A percentile compares a stretch with the other conserved stretches of the same genome.
These are phyloP conservation scores for Girardia tigrina DNA, from an alignment of 2,888 invertebrate genomes.

Conservation along the genomic window DNA sequence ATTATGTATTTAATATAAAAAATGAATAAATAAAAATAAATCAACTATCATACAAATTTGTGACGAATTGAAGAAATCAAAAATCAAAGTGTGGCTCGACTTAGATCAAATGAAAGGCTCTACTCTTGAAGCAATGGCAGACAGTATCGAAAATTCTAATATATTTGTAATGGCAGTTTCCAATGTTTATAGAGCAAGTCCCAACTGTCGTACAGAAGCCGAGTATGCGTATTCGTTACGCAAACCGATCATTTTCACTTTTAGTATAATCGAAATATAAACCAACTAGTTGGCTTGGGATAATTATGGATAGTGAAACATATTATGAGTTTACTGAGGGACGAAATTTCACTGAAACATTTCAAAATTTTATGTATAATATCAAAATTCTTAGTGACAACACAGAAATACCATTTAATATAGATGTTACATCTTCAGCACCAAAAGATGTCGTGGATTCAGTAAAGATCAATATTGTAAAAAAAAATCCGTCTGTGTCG, in stretches of 20 bases:
- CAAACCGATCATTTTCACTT: conserved; percentile 45
- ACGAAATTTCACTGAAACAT: background rate
- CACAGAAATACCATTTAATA: background rate
- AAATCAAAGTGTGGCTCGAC: conserved; percentile 35
- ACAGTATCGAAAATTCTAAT: conserved; percentile 5
- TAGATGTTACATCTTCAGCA: background rate
- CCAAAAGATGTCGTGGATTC: background rate
- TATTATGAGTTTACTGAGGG: conserved; percentile 40
- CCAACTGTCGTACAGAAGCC: conserved; percentile 41
- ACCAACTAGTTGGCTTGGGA: conserved; percentile 48
- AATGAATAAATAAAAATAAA: no score
- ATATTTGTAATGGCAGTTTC: conserved; percentile 33
- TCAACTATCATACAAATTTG: conserved; percentile 40
- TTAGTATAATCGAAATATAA: conserved; percentile 45
- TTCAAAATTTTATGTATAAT: background rate
- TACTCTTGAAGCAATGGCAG: conserved; percentile 31
- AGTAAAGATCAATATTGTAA: no score
- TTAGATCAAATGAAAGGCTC: conserved; percentile 29
- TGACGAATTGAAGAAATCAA: conserved; percentile 37
- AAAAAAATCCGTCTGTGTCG: background rate
- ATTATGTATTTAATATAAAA: no score
- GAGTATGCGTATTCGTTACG: conserved; percentile 45
- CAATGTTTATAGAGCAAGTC: conserved; percentile 33
- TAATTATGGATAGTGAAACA: conserved; percentile 44
- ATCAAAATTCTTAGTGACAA: background rate